Evolutionary conservation across 2,797 vertebrate species (phyloP), one percentile per base, ranked within the genome.

Genomic region (Tiaroga cobitis): DNA sequence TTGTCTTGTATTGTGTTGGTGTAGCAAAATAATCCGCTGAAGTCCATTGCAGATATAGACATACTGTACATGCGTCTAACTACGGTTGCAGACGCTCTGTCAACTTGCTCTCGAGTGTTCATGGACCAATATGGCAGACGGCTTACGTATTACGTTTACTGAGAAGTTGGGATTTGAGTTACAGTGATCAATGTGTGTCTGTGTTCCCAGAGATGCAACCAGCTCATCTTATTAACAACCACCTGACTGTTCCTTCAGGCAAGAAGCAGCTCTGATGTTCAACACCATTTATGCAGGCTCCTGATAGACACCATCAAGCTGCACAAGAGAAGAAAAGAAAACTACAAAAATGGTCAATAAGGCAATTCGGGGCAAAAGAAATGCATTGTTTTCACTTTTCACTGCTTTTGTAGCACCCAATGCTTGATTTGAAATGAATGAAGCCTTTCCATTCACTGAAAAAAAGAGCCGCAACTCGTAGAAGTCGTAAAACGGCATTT

Each of bases 221-320:
- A 59, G 24, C 82, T 81, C 61, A 37, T 81, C 72, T 70, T 81
- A 85, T 85, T 83, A 76, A 87, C 85, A 89, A 80, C 61, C 84
- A 86, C 69, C 68, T 72, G 85, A 74, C 84, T 81, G 75, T 81
- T 63, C 41, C 85, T 88, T 79, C 13, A 79, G 68, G 74, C 68
- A 82, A 43, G 65, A 59, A 49, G 51, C 73, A 61, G 67, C 73
- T 76, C 18, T 80, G 46, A 69, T 26, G 34, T 73, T 32, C 80
- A 34, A 70, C 74, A 69, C 49, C 78, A 21, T 69, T 70, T 51
- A 69, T 81, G 78, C 49, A 24, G 6, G 11, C 26, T 46, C 54
- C 43, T 34, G 9, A 63, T 78, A 61, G 29, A 79, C 10, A 16
- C 10, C 51, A 79, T 70, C 83, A 72, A 79, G 21, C 24, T 21